Conservation (phyloP, 1,140 invertebrate species). For the Bombyx mandarina region DNA sequence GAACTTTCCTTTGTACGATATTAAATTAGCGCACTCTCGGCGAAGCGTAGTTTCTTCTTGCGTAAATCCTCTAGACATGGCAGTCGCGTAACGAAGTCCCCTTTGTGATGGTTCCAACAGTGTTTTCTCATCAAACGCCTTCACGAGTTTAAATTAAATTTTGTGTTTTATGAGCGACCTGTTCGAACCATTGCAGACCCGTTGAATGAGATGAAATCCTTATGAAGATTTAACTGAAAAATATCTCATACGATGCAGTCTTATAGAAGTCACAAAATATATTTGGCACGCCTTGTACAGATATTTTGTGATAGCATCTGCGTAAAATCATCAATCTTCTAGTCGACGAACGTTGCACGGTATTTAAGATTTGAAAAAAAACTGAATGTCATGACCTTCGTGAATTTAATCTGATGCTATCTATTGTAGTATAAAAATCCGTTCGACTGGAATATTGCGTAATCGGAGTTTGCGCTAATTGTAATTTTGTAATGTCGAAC, state of each 20-base stretch:
- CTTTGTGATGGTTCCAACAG: slow-evolving; percentile 49
- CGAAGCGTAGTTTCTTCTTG: slow-evolving; percentile 46
- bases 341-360: too few relatives aligned
- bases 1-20: slow-evolving; percentile 39
- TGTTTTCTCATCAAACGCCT: slow-evolving; percentile 11
- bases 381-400: too few relatives aligned
- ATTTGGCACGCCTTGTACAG: too few relatives aligned
- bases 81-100: slow-evolving; percentile 22
- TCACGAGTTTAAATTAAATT: slow-evolving; percentile 3
- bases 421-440: too few relatives aligned
- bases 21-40: slow-evolving; percentile 57
- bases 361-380: too few relatives aligned
- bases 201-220: slow-evolving; percentile 27
- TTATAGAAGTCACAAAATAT: too few relatives aligned
- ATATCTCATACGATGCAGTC: too few relatives aligned
- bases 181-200: slow-evolving; percentile 37
- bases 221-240: too few relatives aligned
- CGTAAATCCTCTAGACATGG: slow-evolving; percentile 32
- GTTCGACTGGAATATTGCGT: too few relatives aligned
- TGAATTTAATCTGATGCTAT: too few relatives aligned
- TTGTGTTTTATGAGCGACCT: slow-evolving; percentile 12
- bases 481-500: slow-evolving; percentile 11
- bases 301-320: too few relatives aligned
- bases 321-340: too few relatives aligned
- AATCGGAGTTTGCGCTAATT: slow-evolving; percentile 47